A percentile compares a stretch with the other conserved stretches of the same genome.
Evolutionary conservation across 2,797 vertebrate species (phyloP).

Genomic region (Pantherophis alleghaniensis): DNA sequence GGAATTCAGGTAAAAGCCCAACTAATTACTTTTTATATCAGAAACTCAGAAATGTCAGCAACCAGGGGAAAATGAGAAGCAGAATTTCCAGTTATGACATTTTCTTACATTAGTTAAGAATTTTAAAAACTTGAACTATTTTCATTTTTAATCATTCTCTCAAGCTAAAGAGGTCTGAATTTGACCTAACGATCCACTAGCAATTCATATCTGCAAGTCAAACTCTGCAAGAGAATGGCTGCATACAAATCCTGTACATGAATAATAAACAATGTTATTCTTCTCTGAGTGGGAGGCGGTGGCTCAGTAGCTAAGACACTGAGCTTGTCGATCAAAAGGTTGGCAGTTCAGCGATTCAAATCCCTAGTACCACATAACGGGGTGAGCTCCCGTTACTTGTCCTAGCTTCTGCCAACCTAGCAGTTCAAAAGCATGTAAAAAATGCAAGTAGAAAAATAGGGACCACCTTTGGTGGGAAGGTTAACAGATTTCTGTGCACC

Average conservation of each 20-base stretch:
- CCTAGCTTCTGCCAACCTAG: too few species aligned
- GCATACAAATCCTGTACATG: not conserved
- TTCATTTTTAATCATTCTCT: not conserved
- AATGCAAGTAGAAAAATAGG: too few species aligned
- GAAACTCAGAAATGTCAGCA: constrained; percentile 16
- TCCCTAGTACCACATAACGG: too few species aligned
- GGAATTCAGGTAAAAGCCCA: not conserved
- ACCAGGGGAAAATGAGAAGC: constrained; percentile 39
- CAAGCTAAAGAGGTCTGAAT: not conserved
- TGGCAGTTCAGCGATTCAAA: too few species aligned
- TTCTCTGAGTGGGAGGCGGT: too few species aligned
- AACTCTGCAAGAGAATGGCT: not conserved
- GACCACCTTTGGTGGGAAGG: too few species aligned
- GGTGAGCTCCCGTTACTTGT: too few species aligned
- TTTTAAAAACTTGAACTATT: not conserved
- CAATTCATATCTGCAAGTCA: not conserved
- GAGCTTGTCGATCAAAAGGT: too few species aligned
- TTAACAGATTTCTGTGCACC: too few species aligned
- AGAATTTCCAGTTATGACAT: constrained; percentile 9
- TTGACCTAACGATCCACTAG: not conserved
- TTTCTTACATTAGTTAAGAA: not conserved
- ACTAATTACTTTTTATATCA: not conserved
- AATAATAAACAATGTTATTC: not conserved
- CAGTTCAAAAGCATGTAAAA: too few species aligned
- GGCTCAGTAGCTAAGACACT: too few species aligned